Base-by-base conservation (phyloP, 2,888 invertebrate species). In the Monoplex corrugatus region DNA sequence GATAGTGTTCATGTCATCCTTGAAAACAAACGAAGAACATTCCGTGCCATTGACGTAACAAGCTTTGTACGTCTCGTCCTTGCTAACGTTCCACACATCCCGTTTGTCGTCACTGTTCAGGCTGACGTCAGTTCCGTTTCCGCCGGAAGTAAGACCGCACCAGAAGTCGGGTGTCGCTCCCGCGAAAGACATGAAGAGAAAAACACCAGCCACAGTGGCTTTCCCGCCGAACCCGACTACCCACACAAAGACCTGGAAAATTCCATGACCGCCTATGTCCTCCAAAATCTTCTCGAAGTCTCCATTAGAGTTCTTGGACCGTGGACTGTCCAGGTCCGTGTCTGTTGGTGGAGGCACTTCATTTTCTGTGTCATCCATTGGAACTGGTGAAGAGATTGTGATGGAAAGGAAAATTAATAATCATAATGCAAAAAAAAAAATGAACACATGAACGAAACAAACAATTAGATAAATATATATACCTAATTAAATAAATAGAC, bases 101-200 rank as follows among this genome's bases (percentile, higher is more conserved):
- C n/a, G 28, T 38, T 78, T 50, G 50, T 8, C 16, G 19, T 50
- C 16, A 8, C 78, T 23, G 16, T 19, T 23, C 40, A n/a, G 40
- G n/a, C 40, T 80, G 80, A 83, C 45, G 83, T 83, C 45, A 83
- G 44, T 83, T 83, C 83, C 83, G 83, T 83, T 83, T 45, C 45
- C n/a, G 44, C 44, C 83, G 83, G 83, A 32, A 45, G 44, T 19
- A 8, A 35, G 10, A 32, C 13, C 19, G 45, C 83, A 83, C 83
- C 83, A 83, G 44, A 44, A 83, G 83, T 83, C 83, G n/a, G 83
- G 83, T n/a, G 83, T 83, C 44, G 45, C 83, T 83, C 83, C 83
- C 2, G 45, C 83, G 83, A 83, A 83, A 5, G 83, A 83, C 83
- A 83, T 83, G 83, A 32, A 83, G 45, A 83, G 44, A 40, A 83